A percentile compares a stretch with the other conserved stretches of the same genome.
Conservation (phyloP, 2,113 vertebrate species). For the Centrocercus urophasianus region DNA sequence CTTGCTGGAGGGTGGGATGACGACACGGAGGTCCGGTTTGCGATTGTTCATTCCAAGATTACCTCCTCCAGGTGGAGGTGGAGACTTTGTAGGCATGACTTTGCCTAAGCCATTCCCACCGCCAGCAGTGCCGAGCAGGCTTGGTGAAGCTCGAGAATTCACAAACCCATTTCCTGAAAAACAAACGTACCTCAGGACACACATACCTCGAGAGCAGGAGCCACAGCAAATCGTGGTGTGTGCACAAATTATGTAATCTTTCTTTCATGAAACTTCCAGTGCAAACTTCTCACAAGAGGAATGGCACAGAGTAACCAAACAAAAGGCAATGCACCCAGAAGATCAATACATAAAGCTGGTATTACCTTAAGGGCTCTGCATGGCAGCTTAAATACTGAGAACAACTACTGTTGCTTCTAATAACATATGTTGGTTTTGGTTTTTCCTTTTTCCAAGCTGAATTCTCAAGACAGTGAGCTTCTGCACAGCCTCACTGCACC, state of each 20-base stretch:
- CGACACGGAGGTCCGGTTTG: conserved; percentile 96
- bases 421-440: neutral
- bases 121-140: conserved; percentile 86
- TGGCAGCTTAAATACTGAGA: conserved; percentile 5
- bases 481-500: neutral
- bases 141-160: conserved; percentile 94
- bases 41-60: conserved; percentile 91
- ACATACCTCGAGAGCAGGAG: fast-evolving
- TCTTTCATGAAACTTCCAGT: neutral
- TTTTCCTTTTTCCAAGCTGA: conserved; percentile 42
- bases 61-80: conserved; percentile 92
- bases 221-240: neutral
- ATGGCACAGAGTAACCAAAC: neutral
- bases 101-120: conserved; percentile 94
- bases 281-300: neutral
- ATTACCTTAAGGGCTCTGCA: conserved; percentile 24
- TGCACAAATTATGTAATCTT: neutral
- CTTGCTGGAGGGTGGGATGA: conserved; percentile 97
- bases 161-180: conserved; percentile 93
- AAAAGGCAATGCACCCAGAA: neutral
- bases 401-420: conserved; percentile 23
- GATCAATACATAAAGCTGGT: conserved; percentile 21
- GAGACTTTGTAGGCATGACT: conserved; percentile 96
- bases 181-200: fast-evolving
- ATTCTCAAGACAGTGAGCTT: neutral